Evolutionary conservation across 2,888 invertebrate genomes (phyloP).

Genomic region (Xestobium rufovillosum): DNA sequence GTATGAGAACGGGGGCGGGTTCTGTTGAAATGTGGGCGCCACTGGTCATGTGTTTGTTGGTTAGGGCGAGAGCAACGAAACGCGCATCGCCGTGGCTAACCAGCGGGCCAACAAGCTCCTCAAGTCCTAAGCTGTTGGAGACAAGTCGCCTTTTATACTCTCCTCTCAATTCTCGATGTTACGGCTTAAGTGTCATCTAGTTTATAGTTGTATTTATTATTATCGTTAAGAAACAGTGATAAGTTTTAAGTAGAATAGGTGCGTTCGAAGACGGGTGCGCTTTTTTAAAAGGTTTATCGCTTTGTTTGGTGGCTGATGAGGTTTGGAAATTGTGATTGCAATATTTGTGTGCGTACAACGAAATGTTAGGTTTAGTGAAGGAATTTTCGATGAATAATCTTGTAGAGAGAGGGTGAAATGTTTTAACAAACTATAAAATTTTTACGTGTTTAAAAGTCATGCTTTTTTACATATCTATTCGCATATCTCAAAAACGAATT

Average conservation of each 20-base stretch:
- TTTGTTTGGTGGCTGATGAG: too few relatives aligned
- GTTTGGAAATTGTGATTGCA: too few relatives aligned
- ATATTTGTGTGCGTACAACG: too few relatives aligned
- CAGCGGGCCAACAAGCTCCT: conserved; percentile 94
- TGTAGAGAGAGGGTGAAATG: too few relatives aligned
- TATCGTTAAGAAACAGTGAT: background rate
- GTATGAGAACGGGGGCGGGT: too few relatives aligned
- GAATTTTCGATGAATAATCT: too few relatives aligned
- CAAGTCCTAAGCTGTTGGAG: conserved; percentile 53
- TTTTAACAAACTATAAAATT: too few relatives aligned
- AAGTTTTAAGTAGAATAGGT: conserved; percentile 9
- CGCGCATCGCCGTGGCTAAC: conserved; percentile 93
- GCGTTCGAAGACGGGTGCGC: conserved; percentile 2
- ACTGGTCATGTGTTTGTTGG: conserved; percentile 39
- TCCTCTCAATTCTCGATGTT: conserved; percentile 41
- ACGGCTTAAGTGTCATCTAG: conserved; percentile 25
- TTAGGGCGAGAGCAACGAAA: conserved; percentile 88
- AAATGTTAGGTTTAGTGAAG: too few relatives aligned
- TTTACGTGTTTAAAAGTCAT: too few relatives aligned
- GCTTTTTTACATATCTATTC: too few relatives aligned
- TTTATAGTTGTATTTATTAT: conserved; percentile 11
- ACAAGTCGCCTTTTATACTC: conserved; percentile 40
- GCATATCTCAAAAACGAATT: too few relatives aligned
- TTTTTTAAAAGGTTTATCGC: conserved; percentile 7
- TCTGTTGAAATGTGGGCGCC: conserved; percentile 24